Evolutionary conservation across 2,113 vertebrate genomes (phyloP).

Genomic region (Ptilorrhoa leucosticta): DNA sequence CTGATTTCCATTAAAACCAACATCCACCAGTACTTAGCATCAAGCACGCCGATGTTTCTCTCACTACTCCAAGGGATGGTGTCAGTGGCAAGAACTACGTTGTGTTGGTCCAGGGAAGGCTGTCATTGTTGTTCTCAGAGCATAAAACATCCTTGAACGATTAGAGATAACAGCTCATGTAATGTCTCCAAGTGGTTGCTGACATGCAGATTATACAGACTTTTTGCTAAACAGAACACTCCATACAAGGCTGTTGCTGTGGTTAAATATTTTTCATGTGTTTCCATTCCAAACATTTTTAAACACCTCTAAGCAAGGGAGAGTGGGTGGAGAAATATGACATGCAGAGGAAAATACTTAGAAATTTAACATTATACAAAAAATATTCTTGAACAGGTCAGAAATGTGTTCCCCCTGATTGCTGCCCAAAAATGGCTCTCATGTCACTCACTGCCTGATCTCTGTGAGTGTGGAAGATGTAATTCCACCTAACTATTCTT

Average conservation of each 20-base stretch:
- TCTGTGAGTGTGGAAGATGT: rapidly evolving
- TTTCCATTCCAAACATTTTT: constrained; percentile 31
- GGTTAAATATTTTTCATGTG: constrained; percentile 53
- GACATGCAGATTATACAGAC: background rate
- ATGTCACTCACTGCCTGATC: background rate
- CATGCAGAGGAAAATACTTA: background rate
- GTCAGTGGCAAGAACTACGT: background rate
- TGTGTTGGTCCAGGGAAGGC: background rate
- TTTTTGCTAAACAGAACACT: background rate
- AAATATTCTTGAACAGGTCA: background rate
- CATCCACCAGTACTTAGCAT: background rate
- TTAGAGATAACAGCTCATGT: background rate
- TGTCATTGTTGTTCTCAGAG: background rate
- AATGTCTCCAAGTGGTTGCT: background rate
- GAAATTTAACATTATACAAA: background rate
- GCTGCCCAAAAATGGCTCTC: background rate
- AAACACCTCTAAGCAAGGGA: constrained; percentile 14
- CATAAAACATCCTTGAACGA: background rate
- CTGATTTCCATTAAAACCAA: background rate
- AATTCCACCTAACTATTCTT: background rate
- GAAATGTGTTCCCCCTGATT: background rate
- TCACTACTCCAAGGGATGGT: rapidly evolving
- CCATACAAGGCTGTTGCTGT: background rate
- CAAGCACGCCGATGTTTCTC: rapidly evolving
- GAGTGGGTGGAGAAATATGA: constrained; percentile 15